A percentile compares a stretch with the other conserved stretches of the same genome.
These are phyloP conservation scores for Trachelus iudaicus DNA, from an alignment of 2,888 invertebrate genomes.

Conservation along the genomic window DNA sequence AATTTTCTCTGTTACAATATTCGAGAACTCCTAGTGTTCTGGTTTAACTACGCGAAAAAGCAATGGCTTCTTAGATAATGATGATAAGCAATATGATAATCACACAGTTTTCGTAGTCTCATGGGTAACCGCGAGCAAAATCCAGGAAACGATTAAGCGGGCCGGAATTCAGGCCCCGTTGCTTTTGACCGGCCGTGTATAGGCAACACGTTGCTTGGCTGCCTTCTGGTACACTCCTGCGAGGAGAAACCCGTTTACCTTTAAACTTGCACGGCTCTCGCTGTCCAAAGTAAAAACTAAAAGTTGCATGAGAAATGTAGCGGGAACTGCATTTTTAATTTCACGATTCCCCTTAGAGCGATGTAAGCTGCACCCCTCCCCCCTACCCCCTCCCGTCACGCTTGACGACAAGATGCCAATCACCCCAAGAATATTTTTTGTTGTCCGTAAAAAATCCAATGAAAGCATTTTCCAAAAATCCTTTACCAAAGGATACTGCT, in stretches of 20 bases:
- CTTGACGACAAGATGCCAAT: background rate
- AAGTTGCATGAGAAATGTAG: constrained; percentile 8
- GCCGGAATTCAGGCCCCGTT: constrained; percentile 58
- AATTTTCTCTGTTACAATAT: background rate
- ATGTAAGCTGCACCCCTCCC: background rate
- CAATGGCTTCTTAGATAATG: background rate
- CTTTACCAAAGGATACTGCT: background rate
- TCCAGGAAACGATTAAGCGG: constrained; percentile 54
- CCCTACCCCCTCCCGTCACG: rapidly evolving
- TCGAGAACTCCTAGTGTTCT: background rate
- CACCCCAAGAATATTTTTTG: background rate
- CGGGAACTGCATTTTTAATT: constrained; percentile 6
- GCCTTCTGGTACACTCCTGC: constrained; percentile 21
- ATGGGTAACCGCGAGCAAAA: constrained; percentile 21
- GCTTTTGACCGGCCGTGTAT: constrained; percentile 40
- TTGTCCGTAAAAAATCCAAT: background rate
- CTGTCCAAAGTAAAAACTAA: constrained; percentile 2
- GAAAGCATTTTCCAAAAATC: background rate
- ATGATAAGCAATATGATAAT: background rate
- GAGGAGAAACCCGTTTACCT: constrained; percentile 58
- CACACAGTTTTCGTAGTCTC: background rate
- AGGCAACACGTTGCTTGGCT: constrained; percentile 19
- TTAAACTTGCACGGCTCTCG: constrained; percentile 44
- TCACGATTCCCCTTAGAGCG: background rate
- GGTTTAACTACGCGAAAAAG: background rate